Evolutionary conservation across 2,797 vertebrate genomes (phyloP), one percentile per base, ranked within the genome.

Genomic region (Chaetodon trifasciatus): DNA sequence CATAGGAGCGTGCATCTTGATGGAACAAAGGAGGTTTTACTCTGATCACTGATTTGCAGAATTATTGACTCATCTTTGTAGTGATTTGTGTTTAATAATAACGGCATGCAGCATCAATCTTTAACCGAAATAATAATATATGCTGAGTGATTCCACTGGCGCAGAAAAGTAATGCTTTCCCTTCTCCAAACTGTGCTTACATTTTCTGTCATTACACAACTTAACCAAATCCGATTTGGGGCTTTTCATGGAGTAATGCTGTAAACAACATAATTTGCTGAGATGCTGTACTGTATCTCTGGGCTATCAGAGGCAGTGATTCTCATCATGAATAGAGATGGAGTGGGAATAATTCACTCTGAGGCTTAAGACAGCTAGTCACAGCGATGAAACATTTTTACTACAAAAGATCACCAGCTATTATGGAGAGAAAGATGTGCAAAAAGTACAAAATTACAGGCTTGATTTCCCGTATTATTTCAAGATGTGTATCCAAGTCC

Each of bases 401-500:
- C 95, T 95, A 94, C 95, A 95, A 94, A 96, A 95, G 94, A 96
- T 94, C 95, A 95, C 93, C 94, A 94, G 94, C 95, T 96, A 69
- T 78, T 71, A 69, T 23, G 56, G 42, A 57, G 60, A 71, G 32
- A 86, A 84, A 86, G 69, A 88, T 83, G 76, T 82, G 57, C 53
- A 95, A 95, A 97, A 96, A 96, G 94, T 96, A 96, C 96, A 96
- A 97, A 97, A 97, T 96, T 96, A 97, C 97, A 97, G 94, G 96
- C 96, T 97, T 97, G 96, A 97, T 97, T 97, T 97, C 90, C 92
- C 83, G 94, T 93, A 96, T 97, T 97, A 96, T 98, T 97, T 97
- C 95, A 97, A 97, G 97, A 97, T 97, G 96, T 97, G 97, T 97
- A 96, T 96, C 96, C 95, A 94, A 96, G 96, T 97, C 96, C 93